These are phyloP conservation scores for Drosophila neocordata DNA, from an alignment of 1,140 invertebrate genomes.

Conservation along the genomic window DNA sequence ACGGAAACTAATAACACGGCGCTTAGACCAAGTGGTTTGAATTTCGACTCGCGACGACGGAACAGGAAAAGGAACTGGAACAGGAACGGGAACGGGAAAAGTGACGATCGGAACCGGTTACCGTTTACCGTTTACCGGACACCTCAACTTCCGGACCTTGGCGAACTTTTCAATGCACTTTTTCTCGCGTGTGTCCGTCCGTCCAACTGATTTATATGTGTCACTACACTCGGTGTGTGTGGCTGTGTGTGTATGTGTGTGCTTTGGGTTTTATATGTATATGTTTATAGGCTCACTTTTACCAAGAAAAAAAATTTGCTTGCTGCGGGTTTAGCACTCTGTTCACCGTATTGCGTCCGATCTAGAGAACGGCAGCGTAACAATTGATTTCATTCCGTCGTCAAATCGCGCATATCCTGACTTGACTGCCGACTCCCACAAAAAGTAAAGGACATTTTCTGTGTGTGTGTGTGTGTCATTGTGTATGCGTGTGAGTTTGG, in stretches of 20 bases:
- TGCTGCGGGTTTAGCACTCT: slow-evolving; percentile 8
- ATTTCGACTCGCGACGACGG: slow-evolving; percentile 27
- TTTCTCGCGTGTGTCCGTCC: slow-evolving; percentile 40
- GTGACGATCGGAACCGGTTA: slow-evolving; percentile 83
- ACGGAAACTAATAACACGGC: slow-evolving; percentile 75
- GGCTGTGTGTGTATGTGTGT: slow-evolving; percentile 14
- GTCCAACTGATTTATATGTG: slow-evolving; percentile 72
- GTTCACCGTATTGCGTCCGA: slow-evolving; percentile 82
- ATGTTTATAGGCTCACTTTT: slow-evolving; percentile 51
- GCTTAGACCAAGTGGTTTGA: slow-evolving; percentile 37
- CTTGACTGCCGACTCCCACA: slow-evolving; percentile 49
- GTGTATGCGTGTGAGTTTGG: slow-evolving; percentile 44
- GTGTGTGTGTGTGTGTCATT: slow-evolving; percentile 39
- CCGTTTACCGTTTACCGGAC: slow-evolving; percentile 83
- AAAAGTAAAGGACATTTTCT: slow-evolving; percentile 6
- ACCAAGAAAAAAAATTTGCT: slow-evolving; percentile 57
- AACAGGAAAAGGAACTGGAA: slow-evolving; percentile 77
- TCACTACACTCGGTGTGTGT: slow-evolving; percentile 38
- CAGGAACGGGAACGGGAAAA: slow-evolving; percentile 83
- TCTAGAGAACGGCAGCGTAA: slow-evolving; percentile 82
- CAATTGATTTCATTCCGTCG: slow-evolving; percentile 83
- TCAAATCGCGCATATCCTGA: slow-evolving; percentile 82
- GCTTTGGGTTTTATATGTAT: slow-evolving; percentile 12
- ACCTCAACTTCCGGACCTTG: slow-evolving; percentile 79
- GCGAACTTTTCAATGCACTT: slow-evolving; percentile 79